These are phyloP conservation scores for Potorous gilbertii DNA, from an alignment of 2,797 vertebrate species.

Conservation along the genomic window DNA sequence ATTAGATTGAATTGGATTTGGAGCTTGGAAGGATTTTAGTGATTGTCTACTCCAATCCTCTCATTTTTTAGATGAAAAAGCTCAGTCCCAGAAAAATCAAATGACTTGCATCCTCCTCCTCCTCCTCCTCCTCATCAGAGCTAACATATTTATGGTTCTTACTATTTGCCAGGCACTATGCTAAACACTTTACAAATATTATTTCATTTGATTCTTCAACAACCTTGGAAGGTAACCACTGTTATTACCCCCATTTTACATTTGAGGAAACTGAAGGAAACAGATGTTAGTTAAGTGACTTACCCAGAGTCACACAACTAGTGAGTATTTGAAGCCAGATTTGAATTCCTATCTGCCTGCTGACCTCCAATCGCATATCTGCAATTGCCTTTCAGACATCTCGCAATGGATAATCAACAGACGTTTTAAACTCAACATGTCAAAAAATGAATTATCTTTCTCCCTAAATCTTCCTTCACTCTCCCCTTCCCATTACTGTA, in stretches of 20 bases:
- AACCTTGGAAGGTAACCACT: neutral
- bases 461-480: neutral
- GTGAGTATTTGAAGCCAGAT: neutral
- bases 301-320: neutral
- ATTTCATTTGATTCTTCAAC: neutral
- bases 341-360: neutral
- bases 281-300: neutral
- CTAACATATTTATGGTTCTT: neutral
- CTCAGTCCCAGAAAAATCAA: neutral
- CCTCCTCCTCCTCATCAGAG: neutral
- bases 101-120: neutral
- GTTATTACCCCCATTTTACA: neutral
- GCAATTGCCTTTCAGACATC: neutral
- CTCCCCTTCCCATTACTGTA: neutral
- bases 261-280: neutral
- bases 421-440: neutral
- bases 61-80: neutral
- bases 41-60: neutral
- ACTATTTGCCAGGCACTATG: neutral
- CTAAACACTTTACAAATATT: neutral
- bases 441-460: neutral
- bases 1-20: neutral
- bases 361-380: neutral
- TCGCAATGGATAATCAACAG: neutral
- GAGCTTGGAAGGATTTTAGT: neutral